Percentiles rank a stretch among this genome's conserved stretches.
phyloP scores from a whole-genome alignment of 2,113 vertebrate genomes.

The Hirundichthys speculiger region DNA sequence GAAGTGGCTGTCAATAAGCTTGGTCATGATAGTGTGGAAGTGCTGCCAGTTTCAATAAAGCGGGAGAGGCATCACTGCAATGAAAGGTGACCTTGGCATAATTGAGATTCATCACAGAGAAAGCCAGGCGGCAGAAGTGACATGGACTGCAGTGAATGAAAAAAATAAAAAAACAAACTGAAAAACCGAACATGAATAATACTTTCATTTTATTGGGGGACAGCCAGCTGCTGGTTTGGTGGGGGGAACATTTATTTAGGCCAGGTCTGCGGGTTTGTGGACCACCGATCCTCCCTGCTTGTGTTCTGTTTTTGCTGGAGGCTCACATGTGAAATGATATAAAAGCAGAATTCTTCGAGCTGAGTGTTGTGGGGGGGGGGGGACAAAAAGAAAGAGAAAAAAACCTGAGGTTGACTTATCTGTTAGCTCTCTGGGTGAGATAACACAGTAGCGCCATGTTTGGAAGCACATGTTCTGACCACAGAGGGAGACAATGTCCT shows the following conservation, averaged over 20 bases:
- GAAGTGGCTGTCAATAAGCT: conserved; percentile 81
- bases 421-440: conserved; percentile 39
- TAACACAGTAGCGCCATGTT: conserved; percentile 30
- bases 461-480: conserved; percentile 50
- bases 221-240: conserved; percentile 60
- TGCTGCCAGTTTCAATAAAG: conserved; percentile 84
- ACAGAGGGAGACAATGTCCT: conserved; percentile 58
- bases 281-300: conserved; percentile 30
- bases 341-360: conserved; percentile 18
- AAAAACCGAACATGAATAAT: conserved; percentile 73
- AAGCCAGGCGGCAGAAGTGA: conserved; percentile 71
- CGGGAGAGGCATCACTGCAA: conserved; percentile 76
- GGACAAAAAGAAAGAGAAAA: neutral
- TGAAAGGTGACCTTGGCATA: conserved; percentile 87
- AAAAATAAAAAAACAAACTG: neutral
- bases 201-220: conserved; percentile 65
- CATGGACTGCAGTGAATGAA: conserved; percentile 39
- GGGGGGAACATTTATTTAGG: conserved; percentile 43
- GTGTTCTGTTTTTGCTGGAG: conserved; percentile 52
- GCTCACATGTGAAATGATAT: conserved; percentile 56
- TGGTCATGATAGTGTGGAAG: conserved; percentile 79
- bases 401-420: conserved; percentile 18
- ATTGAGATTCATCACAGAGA: conserved; percentile 85
- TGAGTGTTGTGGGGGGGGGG: too few species aligned
- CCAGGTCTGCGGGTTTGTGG: conserved; percentile 34